These are phyloP conservation scores for Melolontha melolontha DNA, from an alignment of 2,888 invertebrate genomes.

Conservation along the genomic window DNA sequence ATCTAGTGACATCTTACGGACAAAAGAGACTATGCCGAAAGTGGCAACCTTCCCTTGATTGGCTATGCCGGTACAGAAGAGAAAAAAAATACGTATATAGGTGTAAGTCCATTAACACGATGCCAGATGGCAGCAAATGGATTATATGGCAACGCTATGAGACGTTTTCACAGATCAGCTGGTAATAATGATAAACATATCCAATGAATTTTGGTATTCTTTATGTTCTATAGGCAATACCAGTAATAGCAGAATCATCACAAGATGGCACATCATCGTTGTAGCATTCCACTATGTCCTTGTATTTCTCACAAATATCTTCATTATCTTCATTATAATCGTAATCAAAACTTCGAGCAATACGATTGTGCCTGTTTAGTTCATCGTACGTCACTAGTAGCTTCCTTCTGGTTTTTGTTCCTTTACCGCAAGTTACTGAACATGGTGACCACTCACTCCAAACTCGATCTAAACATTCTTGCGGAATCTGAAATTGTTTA, in stretches of 20 bases:
- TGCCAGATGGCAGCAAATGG: no score
- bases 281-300: conserved; percentile 68
- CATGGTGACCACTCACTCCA: conserved; percentile 90
- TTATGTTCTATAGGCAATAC: conserved; percentile 4
- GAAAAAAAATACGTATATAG: no score
- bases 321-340: conserved; percentile 54
- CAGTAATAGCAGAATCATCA: conserved; percentile 44
- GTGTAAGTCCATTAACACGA: no score
- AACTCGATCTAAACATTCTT: conserved; percentile 49
- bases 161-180: no score
- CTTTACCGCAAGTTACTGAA: conserved; percentile 82
- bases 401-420: conserved; percentile 74
- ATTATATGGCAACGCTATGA: no score
- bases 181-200: neutral
- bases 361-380: conserved; percentile 15
- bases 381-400: conserved; percentile 14
- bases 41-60: no score
- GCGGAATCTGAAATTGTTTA: conserved; percentile 24
- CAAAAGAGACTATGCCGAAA: no score
- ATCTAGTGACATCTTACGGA: no score
- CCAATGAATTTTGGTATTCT: no score
- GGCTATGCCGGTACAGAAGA: no score
- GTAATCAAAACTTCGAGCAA: conserved; percentile 35
- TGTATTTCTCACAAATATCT: conserved; percentile 65
- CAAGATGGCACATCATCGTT: conserved; percentile 61